Conservation (phyloP, 1,140 invertebrate species). For the Metaphire vulgaris region DNA sequence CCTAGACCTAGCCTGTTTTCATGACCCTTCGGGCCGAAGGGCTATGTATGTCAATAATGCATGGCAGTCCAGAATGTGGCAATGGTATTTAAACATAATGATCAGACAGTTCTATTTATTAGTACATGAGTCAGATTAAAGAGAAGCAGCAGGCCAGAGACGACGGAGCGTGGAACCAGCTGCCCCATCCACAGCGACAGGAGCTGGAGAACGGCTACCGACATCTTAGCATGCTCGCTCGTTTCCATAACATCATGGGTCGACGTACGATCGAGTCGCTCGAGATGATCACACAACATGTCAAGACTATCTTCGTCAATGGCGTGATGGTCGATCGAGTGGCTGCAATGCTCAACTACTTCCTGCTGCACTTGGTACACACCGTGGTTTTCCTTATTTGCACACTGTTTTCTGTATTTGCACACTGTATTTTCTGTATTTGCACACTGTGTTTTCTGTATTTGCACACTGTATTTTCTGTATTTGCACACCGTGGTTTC, state of each 20-base stretch:
- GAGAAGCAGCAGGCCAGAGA: constrained; percentile 57
- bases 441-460: too few species aligned
- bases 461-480: too few species aligned
- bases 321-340: constrained; percentile 84
- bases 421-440: too few species aligned
- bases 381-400: too few species aligned
- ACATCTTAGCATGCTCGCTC: constrained; percentile 73
- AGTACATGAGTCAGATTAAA: constrained; percentile 55
- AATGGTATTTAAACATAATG: too few species aligned
- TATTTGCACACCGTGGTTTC: too few species aligned
- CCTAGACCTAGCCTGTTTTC: too few species aligned
- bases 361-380: constrained; percentile 70
- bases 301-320: constrained; percentile 82
- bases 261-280: constrained; percentile 79
- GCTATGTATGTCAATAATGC: too few species aligned
- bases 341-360: constrained; percentile 92
- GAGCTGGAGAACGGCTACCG: constrained; percentile 69
- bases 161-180: constrained; percentile 66
- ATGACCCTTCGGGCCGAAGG: too few species aligned
- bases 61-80: too few species aligned
- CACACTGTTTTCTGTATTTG: too few species aligned
- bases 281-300: constrained; percentile 70
- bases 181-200: constrained; percentile 64
- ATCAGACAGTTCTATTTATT: too few species aligned
- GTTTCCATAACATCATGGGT: constrained; percentile 86